Percentiles rank a stretch among this genome's conserved stretches.
Conservation (phyloP, 1,140 invertebrate species). For the Drosophila nigrodunni region DNA sequence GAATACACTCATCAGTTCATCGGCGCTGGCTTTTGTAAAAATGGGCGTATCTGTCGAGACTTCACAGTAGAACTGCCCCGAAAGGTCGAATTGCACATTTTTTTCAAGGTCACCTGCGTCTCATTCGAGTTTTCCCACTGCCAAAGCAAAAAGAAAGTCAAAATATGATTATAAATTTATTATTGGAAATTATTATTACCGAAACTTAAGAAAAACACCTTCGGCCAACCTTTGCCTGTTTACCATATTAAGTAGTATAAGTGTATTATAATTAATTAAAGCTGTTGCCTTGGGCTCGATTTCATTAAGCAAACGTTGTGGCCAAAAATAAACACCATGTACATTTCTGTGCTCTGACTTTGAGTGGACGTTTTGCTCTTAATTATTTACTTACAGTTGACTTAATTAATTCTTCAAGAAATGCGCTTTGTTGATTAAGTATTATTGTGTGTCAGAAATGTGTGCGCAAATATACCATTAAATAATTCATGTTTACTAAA, state of each 20-base stretch:
- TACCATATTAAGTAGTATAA: background rate
- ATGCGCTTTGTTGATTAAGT: slow-evolving; percentile 5
- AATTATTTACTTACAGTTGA: slow-evolving; percentile 13
- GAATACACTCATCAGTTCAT: slow-evolving; percentile 90
- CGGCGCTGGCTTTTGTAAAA: slow-evolving; percentile 90
- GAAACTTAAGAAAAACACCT: background rate
- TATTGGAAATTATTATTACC: background rate
- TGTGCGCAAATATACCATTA: background rate
- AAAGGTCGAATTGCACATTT: slow-evolving; percentile 90
- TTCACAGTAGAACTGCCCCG: slow-evolving; percentile 90
- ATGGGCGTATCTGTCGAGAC: slow-evolving; percentile 91
- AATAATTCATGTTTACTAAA: background rate
- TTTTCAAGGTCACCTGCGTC: slow-evolving; percentile 90
- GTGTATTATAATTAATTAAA: slow-evolving; percentile 26
- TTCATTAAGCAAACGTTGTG: background rate
- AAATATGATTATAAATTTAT: background rate
- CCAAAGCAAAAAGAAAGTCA: background rate
- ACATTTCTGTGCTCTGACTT: slow-evolving; percentile 3
- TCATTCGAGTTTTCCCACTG: slow-evolving; percentile 90
- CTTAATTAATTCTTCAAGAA: slow-evolving; percentile 7
- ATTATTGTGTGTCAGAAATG: background rate
- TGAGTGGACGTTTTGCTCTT: background rate
- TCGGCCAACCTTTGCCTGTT: background rate
- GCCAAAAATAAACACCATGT: slow-evolving; percentile 8
- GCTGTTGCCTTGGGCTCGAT: background rate